A percentile compares a stretch with the other conserved stretches of the same genome.
Conservation (phyloP, 2,888 invertebrate genomes). For the Schrankia costaestrigalis region DNA sequence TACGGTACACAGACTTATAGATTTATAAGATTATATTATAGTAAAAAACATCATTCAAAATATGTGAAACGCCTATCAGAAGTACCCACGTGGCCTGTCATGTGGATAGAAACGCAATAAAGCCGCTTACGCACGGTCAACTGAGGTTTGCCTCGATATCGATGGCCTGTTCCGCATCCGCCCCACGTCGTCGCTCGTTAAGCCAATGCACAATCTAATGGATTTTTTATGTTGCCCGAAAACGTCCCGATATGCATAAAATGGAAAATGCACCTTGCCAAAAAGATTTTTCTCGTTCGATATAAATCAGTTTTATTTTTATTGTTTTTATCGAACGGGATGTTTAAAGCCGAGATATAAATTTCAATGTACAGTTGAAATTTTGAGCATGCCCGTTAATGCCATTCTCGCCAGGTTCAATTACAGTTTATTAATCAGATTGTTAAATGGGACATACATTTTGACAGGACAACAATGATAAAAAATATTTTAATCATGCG, state of each 20-base stretch:
- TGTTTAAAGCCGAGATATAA: slow-evolving; percentile 13
- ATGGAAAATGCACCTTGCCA: slow-evolving; percentile 58
- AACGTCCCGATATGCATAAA: slow-evolving; percentile 57
- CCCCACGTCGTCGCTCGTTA: slow-evolving; percentile 38
- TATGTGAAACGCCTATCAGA: slow-evolving; percentile 25
- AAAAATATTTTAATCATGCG: too few species aligned
- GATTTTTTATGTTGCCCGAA: slow-evolving; percentile 65
- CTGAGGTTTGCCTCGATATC: slow-evolving; percentile 30
- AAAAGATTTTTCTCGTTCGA: slow-evolving; percentile 44
- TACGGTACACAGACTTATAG: too few species aligned
- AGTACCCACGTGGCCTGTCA: slow-evolving; percentile 23
- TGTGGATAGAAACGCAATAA: slow-evolving; percentile 44
- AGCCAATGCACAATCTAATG: slow-evolving; percentile 67
- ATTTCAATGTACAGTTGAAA: background rate
- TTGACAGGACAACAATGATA: too few species aligned
- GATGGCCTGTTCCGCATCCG: slow-evolving; percentile 23
- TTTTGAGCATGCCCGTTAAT: too few species aligned
- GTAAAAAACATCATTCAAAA: too few species aligned
- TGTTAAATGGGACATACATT: too few species aligned
- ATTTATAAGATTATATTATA: too few species aligned
- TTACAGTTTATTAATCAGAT: too few species aligned
- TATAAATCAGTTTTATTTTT: slow-evolving; percentile 48
- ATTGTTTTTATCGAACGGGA: slow-evolving; percentile 29
- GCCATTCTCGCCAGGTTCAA: too few species aligned
- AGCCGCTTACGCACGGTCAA: slow-evolving; percentile 62